These are phyloP conservation scores for Diplazon laetatorius DNA, from an alignment of 2,888 invertebrate species.

Conservation along the genomic window DNA sequence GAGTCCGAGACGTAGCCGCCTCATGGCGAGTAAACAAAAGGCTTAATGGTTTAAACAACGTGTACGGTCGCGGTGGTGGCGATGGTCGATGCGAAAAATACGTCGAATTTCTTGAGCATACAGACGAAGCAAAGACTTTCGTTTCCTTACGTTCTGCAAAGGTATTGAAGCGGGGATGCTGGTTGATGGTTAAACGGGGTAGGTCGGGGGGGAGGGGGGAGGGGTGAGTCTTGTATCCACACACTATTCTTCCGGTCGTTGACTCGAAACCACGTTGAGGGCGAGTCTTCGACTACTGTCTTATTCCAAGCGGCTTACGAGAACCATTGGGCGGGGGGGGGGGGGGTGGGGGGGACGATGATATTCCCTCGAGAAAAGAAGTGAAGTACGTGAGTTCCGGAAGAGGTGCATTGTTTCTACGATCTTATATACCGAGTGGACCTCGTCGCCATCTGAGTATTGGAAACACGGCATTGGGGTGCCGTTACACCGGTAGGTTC, in stretches of 20 bases:
- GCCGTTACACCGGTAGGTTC: not conserved
- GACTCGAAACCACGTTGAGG: conserved; percentile 17
- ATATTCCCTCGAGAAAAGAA: conserved; percentile 37
- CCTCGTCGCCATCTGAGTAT: conserved; percentile 15
- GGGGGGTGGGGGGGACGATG: too few species aligned
- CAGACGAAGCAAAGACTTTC: conserved; percentile 50
- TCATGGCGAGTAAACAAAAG: conserved; percentile 73
- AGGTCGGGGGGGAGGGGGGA: conserved; percentile 1
- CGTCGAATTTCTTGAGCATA: conserved; percentile 70
- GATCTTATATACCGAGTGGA: conserved; percentile 14
- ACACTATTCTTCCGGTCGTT: conserved; percentile 35
- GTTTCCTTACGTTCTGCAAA: conserved; percentile 53
- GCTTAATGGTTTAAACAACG: conserved; percentile 69
- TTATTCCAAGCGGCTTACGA: conserved; percentile 31
- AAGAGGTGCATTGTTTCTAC: conserved; percentile 44
- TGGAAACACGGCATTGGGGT: conserved; percentile 15
- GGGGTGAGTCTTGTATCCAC: conserved; percentile 32
- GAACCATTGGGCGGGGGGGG: conserved; percentile 7
- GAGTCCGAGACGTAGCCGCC: too few species aligned
- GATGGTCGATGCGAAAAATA: conserved; percentile 70
- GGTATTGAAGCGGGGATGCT: too few species aligned
- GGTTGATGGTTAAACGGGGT: too few species aligned
- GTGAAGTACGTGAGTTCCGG: conserved; percentile 44
- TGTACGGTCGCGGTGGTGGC: conserved; percentile 68
- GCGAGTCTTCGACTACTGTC: conserved; percentile 26